Conservation (phyloP, 2,797 vertebrate genomes). For the Luscinia megarhynchos region DNA sequence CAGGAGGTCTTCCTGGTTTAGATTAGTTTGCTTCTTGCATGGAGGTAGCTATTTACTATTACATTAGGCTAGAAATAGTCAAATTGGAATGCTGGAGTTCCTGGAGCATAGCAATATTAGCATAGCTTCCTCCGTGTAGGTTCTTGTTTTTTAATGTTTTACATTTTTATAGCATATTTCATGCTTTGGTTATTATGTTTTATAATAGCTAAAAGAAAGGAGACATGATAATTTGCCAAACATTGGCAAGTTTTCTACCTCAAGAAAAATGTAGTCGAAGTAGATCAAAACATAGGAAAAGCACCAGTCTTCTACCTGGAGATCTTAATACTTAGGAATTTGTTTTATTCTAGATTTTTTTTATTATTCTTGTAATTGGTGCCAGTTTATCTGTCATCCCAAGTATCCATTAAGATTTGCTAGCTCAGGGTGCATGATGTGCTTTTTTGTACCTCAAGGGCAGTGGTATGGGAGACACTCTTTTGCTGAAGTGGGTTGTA, state of each 20-base stretch:
- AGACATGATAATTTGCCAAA: neutral
- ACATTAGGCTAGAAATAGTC: neutral
- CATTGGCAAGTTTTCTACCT: neutral
- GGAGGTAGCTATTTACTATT: neutral
- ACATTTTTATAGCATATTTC: neutral
- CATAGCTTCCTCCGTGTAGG: neutral
- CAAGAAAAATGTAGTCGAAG: neutral
- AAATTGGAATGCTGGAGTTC: neutral
- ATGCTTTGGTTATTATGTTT: neutral
- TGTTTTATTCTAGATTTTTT: neutral
- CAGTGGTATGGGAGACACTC: neutral
- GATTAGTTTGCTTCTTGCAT: neutral
- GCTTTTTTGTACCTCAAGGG: neutral
- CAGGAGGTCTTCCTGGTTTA: neutral
- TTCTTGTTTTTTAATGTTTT: neutral
- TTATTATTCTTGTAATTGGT: neutral
- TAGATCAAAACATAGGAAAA: neutral
- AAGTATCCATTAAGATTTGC: neutral
- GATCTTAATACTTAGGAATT: neutral
- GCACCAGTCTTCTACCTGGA: neutral
- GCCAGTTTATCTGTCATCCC: neutral
- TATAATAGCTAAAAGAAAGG: neutral
- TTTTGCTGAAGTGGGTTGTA: neutral
- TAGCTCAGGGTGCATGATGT: neutral
- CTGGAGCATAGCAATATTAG: neutral